Conservation (phyloP, 2,113 vertebrate genomes). For the Cynopterus brachyotis region DNA sequence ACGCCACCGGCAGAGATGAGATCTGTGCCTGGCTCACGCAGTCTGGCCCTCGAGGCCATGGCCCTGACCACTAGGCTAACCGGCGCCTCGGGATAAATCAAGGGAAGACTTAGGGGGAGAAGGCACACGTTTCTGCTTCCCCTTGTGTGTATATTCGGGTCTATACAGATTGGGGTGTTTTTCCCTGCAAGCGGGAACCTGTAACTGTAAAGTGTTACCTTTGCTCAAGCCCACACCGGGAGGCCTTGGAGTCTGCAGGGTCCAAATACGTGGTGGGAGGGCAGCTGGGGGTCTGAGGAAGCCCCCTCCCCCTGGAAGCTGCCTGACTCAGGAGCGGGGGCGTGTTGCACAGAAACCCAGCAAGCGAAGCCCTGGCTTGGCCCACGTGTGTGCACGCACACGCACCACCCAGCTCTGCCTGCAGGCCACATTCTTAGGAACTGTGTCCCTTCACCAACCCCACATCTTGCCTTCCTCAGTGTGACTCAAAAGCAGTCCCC, state of each 20-base stretch:
- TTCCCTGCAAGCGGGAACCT: neutral
- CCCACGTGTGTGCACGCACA: fast-evolving
- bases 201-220: neutral
- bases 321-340: neutral
- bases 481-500: neutral
- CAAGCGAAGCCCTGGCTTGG: neutral
- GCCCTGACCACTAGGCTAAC: too few relatives aligned
- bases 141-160: neutral
- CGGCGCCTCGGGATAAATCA: neutral
- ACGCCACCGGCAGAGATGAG: neutral
- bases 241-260: neutral
- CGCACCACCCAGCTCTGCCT: neutral
- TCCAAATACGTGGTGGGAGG: neutral
- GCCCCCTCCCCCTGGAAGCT: too few relatives aligned
- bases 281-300: neutral
- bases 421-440: neutral
- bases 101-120: too few relatives aligned
- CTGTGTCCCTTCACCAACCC: neutral
- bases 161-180: neutral
- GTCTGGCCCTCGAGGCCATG: neutral
- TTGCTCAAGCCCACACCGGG: neutral
- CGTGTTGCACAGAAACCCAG: neutral
- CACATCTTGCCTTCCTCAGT: neutral
- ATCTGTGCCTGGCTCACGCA: neutral
- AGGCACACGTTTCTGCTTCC: neutral